Evolutionary conservation across 2,797 vertebrate genomes (phyloP), one percentile per base, ranked within the genome.

Genomic region (Valencia hispanica): DNA sequence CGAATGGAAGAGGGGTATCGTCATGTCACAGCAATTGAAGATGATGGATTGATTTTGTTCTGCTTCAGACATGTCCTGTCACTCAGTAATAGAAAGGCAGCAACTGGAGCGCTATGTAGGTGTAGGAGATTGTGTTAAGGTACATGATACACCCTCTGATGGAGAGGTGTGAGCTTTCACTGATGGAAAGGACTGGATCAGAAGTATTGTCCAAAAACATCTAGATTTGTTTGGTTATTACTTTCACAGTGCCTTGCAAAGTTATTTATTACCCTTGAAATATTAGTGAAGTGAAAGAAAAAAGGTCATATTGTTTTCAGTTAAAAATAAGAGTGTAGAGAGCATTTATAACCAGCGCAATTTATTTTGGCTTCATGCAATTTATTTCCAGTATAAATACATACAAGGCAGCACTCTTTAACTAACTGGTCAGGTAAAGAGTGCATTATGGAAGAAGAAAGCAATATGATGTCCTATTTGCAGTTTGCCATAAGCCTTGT

Each of bases 11-110:
- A 83, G 82, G 79, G 43, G 78, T 78, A 85, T 90, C 85, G 83
- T 88, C 77, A 72, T 43, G 79, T 72, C 47, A 76, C 86, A 70
- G 73, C 79, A 84, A 88, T 81, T 85, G 77, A 84, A 80, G 84
- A 89, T 91, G 92, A 94, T 92, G 87, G 90, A 92, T 93, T 84
- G 86, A 88, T 87, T 43, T 84, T 83, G 84, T 81, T 86, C 74
- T 68, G 82, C 84, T 85, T 88, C 50, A 85, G 90, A 91, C 88
- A 72, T 68, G 74, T 78, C 68, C 80, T 88, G 92, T 90, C 91
- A 84, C 79, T 78, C 71, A 48, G 75, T 87, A 88, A 88, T 84
- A 79, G 87, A 88, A 84, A 86, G 72, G 73, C 81, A 77, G 78
- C 73, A 79, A 84, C 79, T 72, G 0, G 77, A 86, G 80, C 50